A percentile compares a stretch with the other conserved stretches of the same genome.
phyloP scores from a whole-genome alignment of 2,797 vertebrate species.

The Micrastur ruficollis region DNA sequence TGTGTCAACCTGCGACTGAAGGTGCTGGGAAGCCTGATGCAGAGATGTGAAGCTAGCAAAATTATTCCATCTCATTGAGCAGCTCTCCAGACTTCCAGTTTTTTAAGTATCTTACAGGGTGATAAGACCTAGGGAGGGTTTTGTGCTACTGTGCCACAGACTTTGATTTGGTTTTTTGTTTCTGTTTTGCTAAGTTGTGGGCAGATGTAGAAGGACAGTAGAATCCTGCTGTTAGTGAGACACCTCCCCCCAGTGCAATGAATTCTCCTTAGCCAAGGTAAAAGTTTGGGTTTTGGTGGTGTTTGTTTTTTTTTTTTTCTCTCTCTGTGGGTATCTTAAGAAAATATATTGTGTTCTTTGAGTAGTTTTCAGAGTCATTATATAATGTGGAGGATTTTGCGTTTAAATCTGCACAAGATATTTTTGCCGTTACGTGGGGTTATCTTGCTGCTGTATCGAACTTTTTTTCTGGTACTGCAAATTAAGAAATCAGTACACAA shows the following conservation, averaged over 20 bases:
- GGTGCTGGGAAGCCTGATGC: not conserved
- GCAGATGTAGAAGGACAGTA: not conserved
- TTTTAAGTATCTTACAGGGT: not conserved
- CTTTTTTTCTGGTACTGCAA: not conserved
- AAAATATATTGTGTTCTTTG: not conserved
- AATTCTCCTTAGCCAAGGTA: not conserved
- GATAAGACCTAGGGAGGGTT: rapidly evolving
- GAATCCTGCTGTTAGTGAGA: not conserved
- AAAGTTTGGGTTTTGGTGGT: not conserved
- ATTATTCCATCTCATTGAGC: not conserved
- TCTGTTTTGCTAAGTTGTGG: not conserved
- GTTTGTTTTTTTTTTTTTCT: not conserved
- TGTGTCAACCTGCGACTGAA: not conserved
- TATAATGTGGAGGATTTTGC: not conserved
- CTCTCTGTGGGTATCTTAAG: not conserved
- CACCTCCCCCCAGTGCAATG: not conserved
- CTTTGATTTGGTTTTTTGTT: not conserved
- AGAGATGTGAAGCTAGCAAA: not conserved
- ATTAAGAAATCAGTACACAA: not conserved
- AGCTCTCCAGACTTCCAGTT: not conserved
- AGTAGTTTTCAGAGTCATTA: not conserved
- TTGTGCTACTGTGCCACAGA: not conserved
- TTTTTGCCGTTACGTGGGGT: not conserved
- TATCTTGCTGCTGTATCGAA: not conserved
- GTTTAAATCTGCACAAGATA: not conserved